Percentiles rank a stretch among this genome's conserved stretches.
Evolutionary conservation across 2,113 vertebrate genomes (phyloP).

Genomic region (Lepus americanus): DNA sequence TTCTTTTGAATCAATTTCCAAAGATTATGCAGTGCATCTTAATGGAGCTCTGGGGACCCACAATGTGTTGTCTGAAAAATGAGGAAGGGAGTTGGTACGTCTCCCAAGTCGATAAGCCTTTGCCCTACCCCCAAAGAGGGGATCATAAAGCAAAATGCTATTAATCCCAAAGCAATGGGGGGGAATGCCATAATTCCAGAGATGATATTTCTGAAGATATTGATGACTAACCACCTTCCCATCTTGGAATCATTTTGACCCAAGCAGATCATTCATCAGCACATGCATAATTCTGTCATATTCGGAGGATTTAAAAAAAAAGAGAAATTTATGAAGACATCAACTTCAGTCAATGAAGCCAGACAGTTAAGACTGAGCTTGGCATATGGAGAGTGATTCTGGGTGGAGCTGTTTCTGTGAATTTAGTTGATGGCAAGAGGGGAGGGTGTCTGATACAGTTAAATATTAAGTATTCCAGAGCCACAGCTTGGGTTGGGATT

Average conservation of each 20-base stretch:
- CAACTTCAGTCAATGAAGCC: conserved; percentile 45
- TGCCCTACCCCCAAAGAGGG: background rate
- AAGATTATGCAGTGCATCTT: conserved; percentile 54
- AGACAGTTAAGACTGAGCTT: background rate
- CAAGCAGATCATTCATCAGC: background rate
- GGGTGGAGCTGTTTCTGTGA: background rate
- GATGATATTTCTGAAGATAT: background rate
- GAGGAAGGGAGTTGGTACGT: background rate
- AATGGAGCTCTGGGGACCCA: conserved; percentile 19
- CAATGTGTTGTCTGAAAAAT: conserved; percentile 24
- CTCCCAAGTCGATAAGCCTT: background rate
- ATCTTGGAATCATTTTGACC: conserved; percentile 48
- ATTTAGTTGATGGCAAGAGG: background rate
- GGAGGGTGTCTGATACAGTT: background rate
- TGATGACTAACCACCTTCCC: background rate
- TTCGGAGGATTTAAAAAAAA: background rate
- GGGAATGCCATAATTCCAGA: background rate
- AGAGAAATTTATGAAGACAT: conserved; percentile 68
- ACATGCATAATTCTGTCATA: background rate
- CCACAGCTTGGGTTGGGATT: background rate
- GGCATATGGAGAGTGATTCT: background rate
- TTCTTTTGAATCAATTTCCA: conserved; percentile 66
- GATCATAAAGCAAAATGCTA: conserved; percentile 9
- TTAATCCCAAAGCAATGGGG: background rate
- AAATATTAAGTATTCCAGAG: background rate